phyloP scores from a whole-genome alignment of 2,888 invertebrate species.

The Drosophila infuscata region DNA sequence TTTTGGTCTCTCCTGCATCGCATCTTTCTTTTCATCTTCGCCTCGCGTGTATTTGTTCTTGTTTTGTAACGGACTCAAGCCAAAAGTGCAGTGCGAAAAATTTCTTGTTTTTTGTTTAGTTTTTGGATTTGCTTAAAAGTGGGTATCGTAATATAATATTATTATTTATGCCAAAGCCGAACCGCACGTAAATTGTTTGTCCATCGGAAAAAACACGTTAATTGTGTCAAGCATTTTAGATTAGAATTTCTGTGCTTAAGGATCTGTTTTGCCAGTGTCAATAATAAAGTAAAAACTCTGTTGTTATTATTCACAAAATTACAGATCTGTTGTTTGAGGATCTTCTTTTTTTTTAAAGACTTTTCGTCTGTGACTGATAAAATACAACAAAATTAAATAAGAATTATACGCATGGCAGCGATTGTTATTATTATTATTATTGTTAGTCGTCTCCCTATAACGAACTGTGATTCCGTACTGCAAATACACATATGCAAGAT shows the following conservation, averaged over 20 bases:
- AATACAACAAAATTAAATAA: background rate
- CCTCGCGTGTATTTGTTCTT: conserved; percentile 11
- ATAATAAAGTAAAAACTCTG: background rate
- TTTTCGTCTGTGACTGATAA: conserved; percentile 1
- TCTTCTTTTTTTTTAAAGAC: background rate
- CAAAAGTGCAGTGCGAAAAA: conserved; percentile 30
- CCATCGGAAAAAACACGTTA: conserved; percentile 1
- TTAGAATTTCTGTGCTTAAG: background rate
- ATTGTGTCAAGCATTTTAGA: background rate
- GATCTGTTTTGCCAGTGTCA: background rate
- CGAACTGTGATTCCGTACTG: conserved; percentile 16
- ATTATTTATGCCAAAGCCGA: background rate
- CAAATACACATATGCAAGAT: background rate
- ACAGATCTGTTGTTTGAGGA: background rate
- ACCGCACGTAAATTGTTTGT: conserved; percentile 38
- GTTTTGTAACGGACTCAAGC: conserved; percentile 9
- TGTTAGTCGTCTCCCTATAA: conserved; percentile 4
- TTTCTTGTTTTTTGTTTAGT: conserved; percentile 14
- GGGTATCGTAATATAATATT: conserved; percentile 23
- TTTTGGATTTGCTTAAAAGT: conserved; percentile 35
- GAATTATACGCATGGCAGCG: background rate
- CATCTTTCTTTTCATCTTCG: conserved; percentile 8
- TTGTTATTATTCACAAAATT: background rate
- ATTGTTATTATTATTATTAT: background rate
- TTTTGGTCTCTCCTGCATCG: conserved; percentile 8